phyloP scores from a whole-genome alignment of 1,140 invertebrate species.

The Drosophila parvula region DNA sequence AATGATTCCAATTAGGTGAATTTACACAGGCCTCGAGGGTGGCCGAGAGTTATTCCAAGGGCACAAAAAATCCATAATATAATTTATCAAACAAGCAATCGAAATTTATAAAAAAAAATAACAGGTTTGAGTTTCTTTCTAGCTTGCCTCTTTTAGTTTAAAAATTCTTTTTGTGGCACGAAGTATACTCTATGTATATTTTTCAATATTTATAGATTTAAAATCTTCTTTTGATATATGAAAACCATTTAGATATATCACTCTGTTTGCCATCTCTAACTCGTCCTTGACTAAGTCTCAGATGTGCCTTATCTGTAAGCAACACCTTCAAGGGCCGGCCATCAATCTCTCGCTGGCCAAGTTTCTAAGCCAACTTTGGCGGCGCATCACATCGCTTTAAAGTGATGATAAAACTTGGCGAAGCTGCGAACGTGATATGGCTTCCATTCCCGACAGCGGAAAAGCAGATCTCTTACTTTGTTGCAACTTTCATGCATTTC shows the following conservation, averaged over 20 bases:
- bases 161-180: too few species aligned
- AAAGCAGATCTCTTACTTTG: constrained; percentile 36
- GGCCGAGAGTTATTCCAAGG: too few species aligned
- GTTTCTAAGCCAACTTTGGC: constrained; percentile 39
- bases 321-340: constrained; percentile 21
- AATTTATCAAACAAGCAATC: not conserved
- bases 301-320: constrained; percentile 18
- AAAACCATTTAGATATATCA: not conserved
- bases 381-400: constrained; percentile 31
- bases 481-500: constrained; percentile 53
- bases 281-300: not conserved
- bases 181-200: too few species aligned
- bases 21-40: constrained; percentile 30
- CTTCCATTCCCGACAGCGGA: constrained; percentile 2
- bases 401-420: constrained; percentile 35
- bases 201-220: not conserved
- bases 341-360: constrained; percentile 34
- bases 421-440: constrained; percentile 27
- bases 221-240: too few species aligned
- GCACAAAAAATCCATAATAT: not conserved
- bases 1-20: constrained; percentile 68
- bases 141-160: not conserved
- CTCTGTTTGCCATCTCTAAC: not conserved
- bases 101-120: not conserved
- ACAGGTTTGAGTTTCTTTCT: not conserved